Base-by-base conservation (phyloP, 2,113 vertebrate genomes). In the Boulengeromyrus knoepffleri region DNA sequence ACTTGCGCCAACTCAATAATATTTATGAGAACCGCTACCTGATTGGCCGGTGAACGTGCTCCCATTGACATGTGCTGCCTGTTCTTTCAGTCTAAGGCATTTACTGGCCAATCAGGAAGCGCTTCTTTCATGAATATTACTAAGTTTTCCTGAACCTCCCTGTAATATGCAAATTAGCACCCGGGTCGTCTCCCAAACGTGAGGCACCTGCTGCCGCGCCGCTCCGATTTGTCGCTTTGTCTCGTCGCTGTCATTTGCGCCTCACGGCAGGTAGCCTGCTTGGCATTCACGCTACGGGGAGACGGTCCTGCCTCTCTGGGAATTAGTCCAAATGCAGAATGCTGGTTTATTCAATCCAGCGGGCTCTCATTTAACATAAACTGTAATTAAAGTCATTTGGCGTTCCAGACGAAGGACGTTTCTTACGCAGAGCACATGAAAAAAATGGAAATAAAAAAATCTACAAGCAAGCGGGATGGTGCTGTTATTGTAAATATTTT, bases 311-410 rank as follows among this genome's bases (percentile, higher is more conserved):
- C 89, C 92, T 92, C 88, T 91, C 90, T 92, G 91, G 93, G 93
- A 91, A 93, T 47, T 46, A 92, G 74, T 94, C 95, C 95, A 96
- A 92, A 70, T 27, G 87, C 92, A 91, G 91, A 89, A 80, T 50
- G 91, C 85, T 93, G 92, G 91, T 93, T 93, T 93, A 94, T 92
- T 93, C 91, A 91, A 90, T 93, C 93, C 92, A 91, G 93, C 91
- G 92, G 92, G 91, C 93, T 91, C 91, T 90, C 92, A 93, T 96
- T 95, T 95, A 95, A 93, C 94, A 95, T 95, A 93, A 92, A 95
- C 91, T 94, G 92, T 95, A 95, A 96, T 95, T 94, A 95, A 95
- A 93, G 94, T 89, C 92, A 94, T 92, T 94, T 94, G 93, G 94
- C 94, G 94, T 92, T 80, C 86, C 62, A 88, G 88, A 89, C 88